A percentile compares a stretch with the other conserved stretches of the same genome.
Evolutionary conservation across 2,113 vertebrate species (phyloP).

Genomic region (Dipodomys spectabilis): DNA sequence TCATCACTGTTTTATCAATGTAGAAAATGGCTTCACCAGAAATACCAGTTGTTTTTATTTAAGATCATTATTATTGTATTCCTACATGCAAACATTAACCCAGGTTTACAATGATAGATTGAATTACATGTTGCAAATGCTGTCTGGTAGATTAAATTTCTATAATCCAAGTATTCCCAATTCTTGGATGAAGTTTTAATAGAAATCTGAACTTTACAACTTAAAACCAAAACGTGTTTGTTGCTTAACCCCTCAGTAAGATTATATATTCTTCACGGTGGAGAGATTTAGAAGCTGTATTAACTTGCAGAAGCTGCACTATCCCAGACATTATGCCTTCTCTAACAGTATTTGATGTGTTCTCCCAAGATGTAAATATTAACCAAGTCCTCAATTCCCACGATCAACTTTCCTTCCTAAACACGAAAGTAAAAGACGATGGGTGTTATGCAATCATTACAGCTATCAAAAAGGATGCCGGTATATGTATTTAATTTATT

Average conservation of each 20-base stretch:
- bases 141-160: conserved; percentile 9
- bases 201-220: background rate
- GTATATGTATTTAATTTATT: background rate
- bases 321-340: too few relatives aligned
- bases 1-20: background rate
- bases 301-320: conserved; percentile 1
- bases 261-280: background rate
- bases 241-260: background rate
- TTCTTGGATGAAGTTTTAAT: conserved; percentile 2
- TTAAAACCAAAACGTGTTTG: background rate
- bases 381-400: background rate
- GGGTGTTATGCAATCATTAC: background rate
- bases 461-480: background rate
- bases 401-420: background rate
- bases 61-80: background rate
- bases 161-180: background rate
- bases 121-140: conserved; percentile 28
- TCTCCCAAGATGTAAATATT: background rate
- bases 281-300: background rate
- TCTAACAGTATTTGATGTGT: background rate
- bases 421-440: background rate
- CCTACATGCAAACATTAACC: background rate
- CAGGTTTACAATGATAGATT: conserved; percentile 5
- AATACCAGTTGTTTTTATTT: background rate
- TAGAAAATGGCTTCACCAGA: background rate